Conservation (phyloP, 1,140 invertebrate genomes). For the Tetramorium simillimum region DNA sequence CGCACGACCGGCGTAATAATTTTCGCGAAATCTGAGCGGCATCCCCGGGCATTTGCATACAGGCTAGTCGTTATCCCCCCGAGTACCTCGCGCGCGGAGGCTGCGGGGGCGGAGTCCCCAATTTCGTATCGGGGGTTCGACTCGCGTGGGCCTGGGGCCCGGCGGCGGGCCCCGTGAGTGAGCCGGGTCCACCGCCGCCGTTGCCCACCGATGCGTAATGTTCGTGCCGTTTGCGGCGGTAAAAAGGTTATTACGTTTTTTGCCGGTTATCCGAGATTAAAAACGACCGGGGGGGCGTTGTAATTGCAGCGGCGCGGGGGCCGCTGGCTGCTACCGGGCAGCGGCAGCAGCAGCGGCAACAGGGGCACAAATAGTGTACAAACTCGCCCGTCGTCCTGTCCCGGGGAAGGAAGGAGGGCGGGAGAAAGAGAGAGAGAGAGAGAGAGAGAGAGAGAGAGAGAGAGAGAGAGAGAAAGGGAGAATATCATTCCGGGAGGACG, state of each 20-base stretch:
- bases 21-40: slow-evolving; percentile 60
- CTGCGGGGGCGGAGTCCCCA: slow-evolving; percentile 69
- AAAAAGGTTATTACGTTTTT: slow-evolving; percentile 78
- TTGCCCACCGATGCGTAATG: slow-evolving; percentile 57
- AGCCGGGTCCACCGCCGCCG: not conserved
- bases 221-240: slow-evolving; percentile 53
- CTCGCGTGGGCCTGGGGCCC: slow-evolving; percentile 1
- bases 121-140: slow-evolving; percentile 52
- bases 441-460: not conserved
- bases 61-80: slow-evolving; percentile 64
- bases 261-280: slow-evolving; percentile 76
- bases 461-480: slow-evolving; percentile 34
- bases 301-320: slow-evolving; percentile 72
- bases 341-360: slow-evolving; percentile 48
- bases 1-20: slow-evolving; percentile 61
- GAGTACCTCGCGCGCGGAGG: not conserved
- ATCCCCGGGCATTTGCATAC: slow-evolving; percentile 68
- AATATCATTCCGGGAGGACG: slow-evolving; percentile 77
- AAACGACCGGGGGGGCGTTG: slow-evolving; percentile 69
- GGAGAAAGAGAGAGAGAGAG: no score
- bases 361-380: slow-evolving; percentile 34
- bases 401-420: not conserved
- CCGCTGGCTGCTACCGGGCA: slow-evolving; percentile 64
- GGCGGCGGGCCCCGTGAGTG: not conserved
- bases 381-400: slow-evolving; percentile 44